Base-by-base conservation (phyloP, 2,113 vertebrate species). In the Tauraco erythrolophus region DNA sequence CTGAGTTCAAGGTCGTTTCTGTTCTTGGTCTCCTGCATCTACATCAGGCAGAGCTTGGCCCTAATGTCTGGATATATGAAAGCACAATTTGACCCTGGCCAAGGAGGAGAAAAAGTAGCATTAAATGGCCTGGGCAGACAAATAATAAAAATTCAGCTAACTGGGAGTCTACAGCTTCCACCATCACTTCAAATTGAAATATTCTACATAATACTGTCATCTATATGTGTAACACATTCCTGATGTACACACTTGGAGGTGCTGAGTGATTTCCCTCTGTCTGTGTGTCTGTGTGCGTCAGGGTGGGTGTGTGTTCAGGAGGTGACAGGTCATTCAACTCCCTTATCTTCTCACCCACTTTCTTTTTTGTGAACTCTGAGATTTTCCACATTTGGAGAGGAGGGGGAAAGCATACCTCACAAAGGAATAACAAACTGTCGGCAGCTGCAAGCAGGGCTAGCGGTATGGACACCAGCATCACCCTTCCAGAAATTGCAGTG, bases 341-440 rank as follows among this genome's bases (percentile, higher is more conserved):
- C 89, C 89, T 97, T 98, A 97, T 97, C 97, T 97, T 94, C 91
- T 96, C 96, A 86, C 81, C 58, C 89, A 79, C 92, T 94, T 96
- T 88, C 72, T 78, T 94, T 84, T 82, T 92, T 25, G 28, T 57
- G 86, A 97, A 83, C 12, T 22, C 69, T 48, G 86, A 89, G 84
- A 57, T 97, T 94, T 95, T 95, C 97, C 95, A 84, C 96, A 91
- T 91, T 96, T 97, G 92, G 96, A 92, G 94, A 77, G 75, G 61
- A 80, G 35, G 13, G 84, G 57, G n/a, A 86, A 64, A 69, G 84
- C 75, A 81, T 28, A 79, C 50, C 83, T 96, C 71, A 11, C 30
- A 66, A 66, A 58, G 78, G 91, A 89, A 91, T 88, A 81, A 91
- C 57, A 50, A 97, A 78, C 56, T 93, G 76, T 92, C 88, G 95